These are phyloP conservation scores for Antheraea yamamai DNA, from an alignment of 2,888 invertebrate species.

Conservation along the genomic window DNA sequence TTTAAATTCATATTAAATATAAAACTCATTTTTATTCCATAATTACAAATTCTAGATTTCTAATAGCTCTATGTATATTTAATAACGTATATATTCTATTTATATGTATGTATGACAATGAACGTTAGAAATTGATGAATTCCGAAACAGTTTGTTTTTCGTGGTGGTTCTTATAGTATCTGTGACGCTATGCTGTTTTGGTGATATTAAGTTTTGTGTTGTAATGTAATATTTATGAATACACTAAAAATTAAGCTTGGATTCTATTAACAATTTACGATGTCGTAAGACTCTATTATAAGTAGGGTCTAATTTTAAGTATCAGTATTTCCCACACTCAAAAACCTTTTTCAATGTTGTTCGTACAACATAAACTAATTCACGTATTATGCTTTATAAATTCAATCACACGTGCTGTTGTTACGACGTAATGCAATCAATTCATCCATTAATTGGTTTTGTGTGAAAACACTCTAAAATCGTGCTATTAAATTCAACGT, in stretches of 20 bases:
- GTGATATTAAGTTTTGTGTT: too few species aligned
- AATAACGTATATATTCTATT: too few species aligned
- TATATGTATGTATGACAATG: too few species aligned
- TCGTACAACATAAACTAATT: neutral
- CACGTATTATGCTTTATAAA: neutral
- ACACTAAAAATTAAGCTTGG: neutral
- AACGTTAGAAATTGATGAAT: too few species aligned
- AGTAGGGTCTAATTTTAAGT: neutral
- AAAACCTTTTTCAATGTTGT: neutral
- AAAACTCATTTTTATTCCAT: too few species aligned
- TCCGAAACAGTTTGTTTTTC: too few species aligned
- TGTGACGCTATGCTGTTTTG: too few species aligned
- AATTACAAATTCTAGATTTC: too few species aligned
- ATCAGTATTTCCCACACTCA: neutral
- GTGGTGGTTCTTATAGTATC: too few species aligned
- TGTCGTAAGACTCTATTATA: neutral
- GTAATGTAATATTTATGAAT: neutral
- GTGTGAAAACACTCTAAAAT: slow-evolving; percentile 8
- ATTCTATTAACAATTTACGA: neutral
- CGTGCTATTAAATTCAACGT: slow-evolving; percentile 1
- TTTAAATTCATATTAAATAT: too few species aligned
- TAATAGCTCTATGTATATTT: too few species aligned
- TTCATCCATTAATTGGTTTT: neutral
- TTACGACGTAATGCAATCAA: neutral
- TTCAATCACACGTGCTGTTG: neutral